Base-by-base conservation (phyloP, 1,140 invertebrate genomes). In the Copidosoma floridanum region DNA sequence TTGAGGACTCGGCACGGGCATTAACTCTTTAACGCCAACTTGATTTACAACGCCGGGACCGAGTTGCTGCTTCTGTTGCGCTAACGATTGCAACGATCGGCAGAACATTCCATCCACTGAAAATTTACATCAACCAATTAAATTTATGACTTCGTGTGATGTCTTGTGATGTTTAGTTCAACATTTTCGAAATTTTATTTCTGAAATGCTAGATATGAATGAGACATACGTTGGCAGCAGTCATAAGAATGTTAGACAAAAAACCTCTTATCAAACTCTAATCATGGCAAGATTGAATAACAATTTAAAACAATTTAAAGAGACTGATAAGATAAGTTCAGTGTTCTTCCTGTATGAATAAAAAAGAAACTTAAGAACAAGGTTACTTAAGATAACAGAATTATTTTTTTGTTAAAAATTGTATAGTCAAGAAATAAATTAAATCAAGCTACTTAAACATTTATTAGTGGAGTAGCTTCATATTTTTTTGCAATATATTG, bases 1-100 rank as follows among this genome's bases (percentile, higher is more conserved):
- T 80, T 96, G 94, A 26, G 95, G 94, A 55, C 94, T 96, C 61
- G 94, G 95, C 64, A 96, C 94, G 41, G 94, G 94, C 92, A 97
- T 96, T 63, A 97, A 81, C 78, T 94, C 92, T 79, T 93, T 91
- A 18, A 82, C 82, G 14, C 80, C 76, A 23, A 57, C 52, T 57
- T 52, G 54, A 35, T 77, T 78, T 11, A 77, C 79, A 26, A 72
- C 56, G 52, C 73, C 74, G n/a, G 61, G 55, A 50, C 72, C 68
- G 44, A 78, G 81, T 68, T 72, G 84, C 73, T 89, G 88, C 67
- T 89, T 88, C 76, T 89, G 87, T 80, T 89, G 88, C 69, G 88
- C 87, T 79, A 90, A 83, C 71, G 87, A 88, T 82, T 89, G 88
- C 66, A 92, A 83, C 52, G 89, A 89, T 73, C 89, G 83, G 66